A percentile compares a stretch with the other conserved stretches of the same genome.
These are phyloP conservation scores for Bombycilla garrulus DNA, from an alignment of 2,113 vertebrate genomes.

Conservation along the genomic window DNA sequence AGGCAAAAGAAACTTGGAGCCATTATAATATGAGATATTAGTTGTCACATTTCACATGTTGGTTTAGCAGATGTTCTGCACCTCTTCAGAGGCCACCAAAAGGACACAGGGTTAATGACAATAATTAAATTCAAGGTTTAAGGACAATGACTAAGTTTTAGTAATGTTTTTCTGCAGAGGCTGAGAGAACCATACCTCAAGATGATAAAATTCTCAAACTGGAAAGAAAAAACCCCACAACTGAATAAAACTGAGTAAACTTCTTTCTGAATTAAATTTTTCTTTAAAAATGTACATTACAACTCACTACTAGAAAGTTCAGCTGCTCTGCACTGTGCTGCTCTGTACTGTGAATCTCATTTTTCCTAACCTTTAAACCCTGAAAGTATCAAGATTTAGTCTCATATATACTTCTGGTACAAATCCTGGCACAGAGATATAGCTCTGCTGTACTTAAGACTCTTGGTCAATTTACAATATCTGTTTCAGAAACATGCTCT, in stretches of 20 bases:
- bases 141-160: background rate
- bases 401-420: background rate
- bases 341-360: background rate
- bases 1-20: background rate
- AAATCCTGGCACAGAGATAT: background rate
- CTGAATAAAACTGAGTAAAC: background rate
- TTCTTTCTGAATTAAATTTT: background rate
- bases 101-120: background rate
- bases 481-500: background rate
- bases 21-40: background rate
- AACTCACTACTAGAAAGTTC: background rate
- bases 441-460: background rate
- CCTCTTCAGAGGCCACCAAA: background rate
- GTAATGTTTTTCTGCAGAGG: background rate
- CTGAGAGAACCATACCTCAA: background rate
- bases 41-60: background rate
- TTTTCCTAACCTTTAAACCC: background rate
- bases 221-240: background rate
- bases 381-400: background rate
- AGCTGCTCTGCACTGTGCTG: background rate
- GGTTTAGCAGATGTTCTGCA: background rate
- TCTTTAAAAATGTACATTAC: background rate
- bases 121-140: background rate
- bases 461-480: background rate
- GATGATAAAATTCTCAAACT: background rate